Percentiles rank a stretch among this genome's conserved stretches.
phyloP scores from a whole-genome alignment of 2,797 vertebrate genomes.

The Microctenopoma lineatum region DNA sequence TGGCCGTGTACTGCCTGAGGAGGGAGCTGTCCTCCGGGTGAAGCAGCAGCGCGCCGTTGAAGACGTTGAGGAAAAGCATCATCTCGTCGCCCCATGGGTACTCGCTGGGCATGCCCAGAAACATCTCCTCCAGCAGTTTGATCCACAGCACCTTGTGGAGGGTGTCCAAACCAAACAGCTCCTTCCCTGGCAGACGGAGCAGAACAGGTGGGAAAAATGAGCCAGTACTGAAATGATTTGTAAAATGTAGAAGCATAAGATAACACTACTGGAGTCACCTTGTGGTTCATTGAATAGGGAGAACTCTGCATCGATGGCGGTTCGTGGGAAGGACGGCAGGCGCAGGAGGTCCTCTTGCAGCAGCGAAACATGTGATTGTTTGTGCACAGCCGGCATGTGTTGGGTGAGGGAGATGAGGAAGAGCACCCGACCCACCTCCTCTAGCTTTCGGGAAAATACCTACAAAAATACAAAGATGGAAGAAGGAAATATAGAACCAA shows the following conservation, averaged over 20 bases:
- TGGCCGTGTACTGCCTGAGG: constrained; percentile 95
- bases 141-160: constrained; percentile 99
- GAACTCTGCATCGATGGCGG: constrained; percentile 97
- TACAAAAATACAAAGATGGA: constrained; percentile 48
- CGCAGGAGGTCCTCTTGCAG: constrained; percentile 98
- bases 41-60: constrained; percentile 95
- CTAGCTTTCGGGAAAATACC: constrained; percentile 98
- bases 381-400: constrained; percentile 94
- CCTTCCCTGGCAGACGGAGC: constrained; percentile 85
- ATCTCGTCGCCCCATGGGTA: constrained; percentile 99
- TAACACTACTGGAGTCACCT: constrained; percentile 76
- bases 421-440: constrained; percentile 95
- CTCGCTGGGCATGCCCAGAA: constrained; percentile 98
- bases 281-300: constrained; percentile 95
- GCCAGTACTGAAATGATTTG: not conserved
- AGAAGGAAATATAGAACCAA: not conserved
- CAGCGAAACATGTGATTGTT: constrained; percentile 97
- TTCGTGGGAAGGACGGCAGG: constrained; percentile 95
- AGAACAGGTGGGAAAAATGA: not conserved
- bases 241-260: too few relatives aligned
- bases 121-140: constrained; percentile 98
- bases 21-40: constrained; percentile 97
- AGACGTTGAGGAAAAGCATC: constrained; percentile 98
- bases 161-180: constrained; percentile 96
- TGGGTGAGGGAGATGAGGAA: constrained; percentile 98